Conservation (phyloP, 2,888 invertebrate genomes). For the Ditylenchus weischeri region DNA sequence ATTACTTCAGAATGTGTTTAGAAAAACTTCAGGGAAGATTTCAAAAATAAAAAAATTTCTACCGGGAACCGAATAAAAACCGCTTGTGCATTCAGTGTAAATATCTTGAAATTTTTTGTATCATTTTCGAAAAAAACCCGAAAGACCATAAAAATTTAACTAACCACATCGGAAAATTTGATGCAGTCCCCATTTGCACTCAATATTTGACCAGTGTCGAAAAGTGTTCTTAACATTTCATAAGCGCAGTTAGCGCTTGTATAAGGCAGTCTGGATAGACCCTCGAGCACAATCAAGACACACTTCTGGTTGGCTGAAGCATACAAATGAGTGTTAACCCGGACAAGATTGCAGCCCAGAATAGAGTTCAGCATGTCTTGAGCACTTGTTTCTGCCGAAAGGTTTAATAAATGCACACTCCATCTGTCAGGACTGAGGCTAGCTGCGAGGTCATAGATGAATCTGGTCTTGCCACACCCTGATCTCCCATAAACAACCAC, state of each 20-base stretch:
- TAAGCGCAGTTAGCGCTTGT: conserved; percentile 27
- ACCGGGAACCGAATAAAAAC: not conserved
- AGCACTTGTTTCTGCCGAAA: conserved; percentile 26
- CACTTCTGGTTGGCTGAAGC: conserved; percentile 30
- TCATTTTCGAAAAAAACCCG: conserved; percentile 8
- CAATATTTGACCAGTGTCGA: conserved; percentile 25
- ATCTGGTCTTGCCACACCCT: conserved; percentile 29
- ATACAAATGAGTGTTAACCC: conserved; percentile 28
- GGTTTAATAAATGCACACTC: conserved; percentile 31
- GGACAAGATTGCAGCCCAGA: conserved; percentile 32
- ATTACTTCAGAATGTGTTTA: no score
- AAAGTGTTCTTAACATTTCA: conserved; percentile 32
- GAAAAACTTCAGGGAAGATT: no score
- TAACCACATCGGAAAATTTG: conserved; percentile 26
- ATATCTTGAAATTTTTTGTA: no score
- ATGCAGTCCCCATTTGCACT: conserved; percentile 29
- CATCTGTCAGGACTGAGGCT: conserved; percentile 15
- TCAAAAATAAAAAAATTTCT: no score
- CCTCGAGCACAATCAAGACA: conserved; percentile 32
- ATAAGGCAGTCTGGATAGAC: conserved; percentile 20
- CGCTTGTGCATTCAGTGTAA: no score
- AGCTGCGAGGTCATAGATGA: conserved; percentile 17
- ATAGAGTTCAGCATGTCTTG: conserved; percentile 31
- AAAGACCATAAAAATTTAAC: conserved; percentile 3
- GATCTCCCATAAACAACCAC: conserved; percentile 26